A percentile compares a stretch with the other conserved stretches of the same genome.
Evolutionary conservation across 2,888 invertebrate species (phyloP).

Genomic region (Leucania comma): DNA sequence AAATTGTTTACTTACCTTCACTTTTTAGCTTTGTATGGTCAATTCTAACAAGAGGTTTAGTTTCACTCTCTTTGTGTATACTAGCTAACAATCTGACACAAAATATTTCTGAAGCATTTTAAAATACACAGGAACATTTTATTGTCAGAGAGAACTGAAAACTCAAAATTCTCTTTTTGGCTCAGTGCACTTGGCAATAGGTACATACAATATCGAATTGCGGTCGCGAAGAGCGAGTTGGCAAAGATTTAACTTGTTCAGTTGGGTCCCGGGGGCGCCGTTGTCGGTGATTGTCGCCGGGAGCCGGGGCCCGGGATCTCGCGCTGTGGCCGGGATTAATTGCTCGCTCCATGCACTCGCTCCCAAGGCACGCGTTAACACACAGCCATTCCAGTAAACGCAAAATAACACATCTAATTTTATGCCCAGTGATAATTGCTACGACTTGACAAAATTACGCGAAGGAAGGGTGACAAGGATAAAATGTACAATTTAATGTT

Average conservation of each 20-base stretch:
- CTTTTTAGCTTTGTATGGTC: constrained; percentile 2
- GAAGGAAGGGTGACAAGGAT: constrained; percentile 28
- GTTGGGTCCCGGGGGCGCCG: constrained; percentile 84
- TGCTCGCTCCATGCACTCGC: constrained; percentile 83
- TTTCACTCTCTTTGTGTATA: constrained; percentile 30
- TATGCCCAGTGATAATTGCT: constrained; percentile 83
- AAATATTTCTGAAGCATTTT: not conserved
- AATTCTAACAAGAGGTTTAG: constrained; percentile 20
- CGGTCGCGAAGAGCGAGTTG: constrained; percentile 75
- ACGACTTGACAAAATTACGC: constrained; percentile 62
- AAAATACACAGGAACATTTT: constrained; percentile 11
- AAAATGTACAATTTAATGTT: constrained; percentile 23
- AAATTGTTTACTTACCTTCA: constrained; percentile 34
- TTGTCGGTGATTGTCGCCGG: constrained; percentile 88
- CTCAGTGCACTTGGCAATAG: constrained; percentile 59
- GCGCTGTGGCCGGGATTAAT: constrained; percentile 80
- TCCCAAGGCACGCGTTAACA: constrained; percentile 87
- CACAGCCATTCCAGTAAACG: constrained; percentile 80
- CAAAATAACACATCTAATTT: constrained; percentile 87
- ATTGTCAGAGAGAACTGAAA: not conserved
- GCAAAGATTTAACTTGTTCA: constrained; percentile 88
- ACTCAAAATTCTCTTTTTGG: constrained; percentile 17
- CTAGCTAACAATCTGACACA: not conserved
- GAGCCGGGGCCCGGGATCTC: constrained; percentile 78
- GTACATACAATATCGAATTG: constrained; percentile 70